Percentiles rank a stretch among this genome's conserved stretches.
Evolutionary conservation across 2,797 vertebrate species (phyloP).

Genomic region (Geotria australis): DNA sequence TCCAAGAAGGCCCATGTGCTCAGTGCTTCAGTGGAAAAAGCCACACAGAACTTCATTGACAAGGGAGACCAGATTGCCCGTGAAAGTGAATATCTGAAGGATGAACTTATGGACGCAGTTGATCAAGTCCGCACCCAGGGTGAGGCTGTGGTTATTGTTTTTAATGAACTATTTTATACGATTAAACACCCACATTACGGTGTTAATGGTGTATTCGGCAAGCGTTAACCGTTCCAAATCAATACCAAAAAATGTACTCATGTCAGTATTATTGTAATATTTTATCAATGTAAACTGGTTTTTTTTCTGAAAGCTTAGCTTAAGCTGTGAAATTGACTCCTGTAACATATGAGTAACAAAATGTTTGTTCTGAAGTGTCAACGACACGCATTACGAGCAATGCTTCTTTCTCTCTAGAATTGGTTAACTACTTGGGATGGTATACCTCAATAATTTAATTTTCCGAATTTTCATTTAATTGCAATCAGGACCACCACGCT

Average conservation of each 20-base stretch:
- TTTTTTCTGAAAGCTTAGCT: too few species aligned
- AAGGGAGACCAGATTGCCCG: constrained; percentile 95
- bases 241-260: too few species aligned
- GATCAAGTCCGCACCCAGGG: constrained; percentile 95
- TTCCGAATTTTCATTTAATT: not conserved
- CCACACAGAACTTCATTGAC: constrained; percentile 88
- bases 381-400: too few species aligned
- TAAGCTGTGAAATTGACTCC: too few species aligned
- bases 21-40: constrained; percentile 88
- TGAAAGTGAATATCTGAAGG: constrained; percentile 89
- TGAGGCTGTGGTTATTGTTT: constrained; percentile 6
- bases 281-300: too few species aligned
- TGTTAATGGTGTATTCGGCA: not conserved
- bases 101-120: constrained; percentile 68
- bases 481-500: not conserved
- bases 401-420: too few species aligned
- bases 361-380: too few species aligned
- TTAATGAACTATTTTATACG: not conserved
- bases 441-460: not conserved
- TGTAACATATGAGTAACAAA: too few species aligned
- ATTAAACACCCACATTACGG: not conserved
- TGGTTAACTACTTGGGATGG: too few species aligned
- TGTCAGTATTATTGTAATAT: too few species aligned
- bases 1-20: constrained; percentile 96
- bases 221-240: too few species aligned